Conservation (phyloP, 2,113 vertebrate species). For the Actenoides hombroni region DNA sequence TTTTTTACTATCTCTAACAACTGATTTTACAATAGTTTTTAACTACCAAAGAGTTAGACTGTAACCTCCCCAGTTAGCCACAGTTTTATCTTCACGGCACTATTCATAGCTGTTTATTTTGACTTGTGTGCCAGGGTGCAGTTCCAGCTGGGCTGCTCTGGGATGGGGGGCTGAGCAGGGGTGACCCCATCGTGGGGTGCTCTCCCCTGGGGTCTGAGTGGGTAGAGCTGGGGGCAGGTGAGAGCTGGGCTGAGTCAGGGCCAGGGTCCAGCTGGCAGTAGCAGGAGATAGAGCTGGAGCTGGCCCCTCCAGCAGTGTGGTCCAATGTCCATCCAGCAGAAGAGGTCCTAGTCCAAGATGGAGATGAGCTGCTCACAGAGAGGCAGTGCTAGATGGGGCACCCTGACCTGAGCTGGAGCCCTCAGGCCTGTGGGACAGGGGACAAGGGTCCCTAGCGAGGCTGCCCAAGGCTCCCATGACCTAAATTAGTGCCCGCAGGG, state of each 20-base stretch:
- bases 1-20: not conserved
- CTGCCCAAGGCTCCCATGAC: not conserved
- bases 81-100: not conserved
- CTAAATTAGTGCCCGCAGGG: not conserved
- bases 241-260: not conserved
- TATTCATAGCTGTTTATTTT: not conserved
- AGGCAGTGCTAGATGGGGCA: not conserved
- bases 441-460: not conserved
- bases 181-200: not conserved
- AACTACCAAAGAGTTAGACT: not conserved
- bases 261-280: not conserved
- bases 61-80: not conserved
- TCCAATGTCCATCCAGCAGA: not conserved
- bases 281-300: not conserved
- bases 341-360: not conserved
- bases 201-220: fast-evolving
- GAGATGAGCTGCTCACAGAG: not conserved
- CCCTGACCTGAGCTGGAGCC: not conserved
- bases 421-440: fast-evolving
- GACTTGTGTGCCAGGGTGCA: fast-evolving
- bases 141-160: fast-evolving
- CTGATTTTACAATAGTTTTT: not conserved
- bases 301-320: not conserved
- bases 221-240: not conserved
- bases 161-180: fast-evolving